Evolutionary conservation across 2,888 invertebrate genomes (phyloP).

Genomic region (Cremastobaeus sp.): DNA sequence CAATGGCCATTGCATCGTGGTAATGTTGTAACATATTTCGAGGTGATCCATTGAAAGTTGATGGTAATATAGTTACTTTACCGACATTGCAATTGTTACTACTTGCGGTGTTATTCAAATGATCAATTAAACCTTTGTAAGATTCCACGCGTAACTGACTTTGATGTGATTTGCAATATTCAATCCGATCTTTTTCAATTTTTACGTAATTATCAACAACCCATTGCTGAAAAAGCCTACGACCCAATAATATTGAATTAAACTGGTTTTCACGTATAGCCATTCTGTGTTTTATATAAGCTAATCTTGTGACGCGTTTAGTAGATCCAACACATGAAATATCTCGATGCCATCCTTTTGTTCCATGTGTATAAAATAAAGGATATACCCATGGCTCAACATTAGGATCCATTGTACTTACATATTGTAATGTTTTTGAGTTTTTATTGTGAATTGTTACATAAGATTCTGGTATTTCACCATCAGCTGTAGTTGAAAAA

Average conservation of each 20-base stretch:
- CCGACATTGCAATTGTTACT: conserved; percentile 3
- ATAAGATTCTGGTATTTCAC: conserved; percentile 62
- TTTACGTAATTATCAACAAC: too few species aligned
- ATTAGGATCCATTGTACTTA: too few species aligned
- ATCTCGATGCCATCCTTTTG: conserved; percentile 51
- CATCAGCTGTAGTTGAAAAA: conserved; percentile 47
- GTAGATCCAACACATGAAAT: conserved; percentile 2
- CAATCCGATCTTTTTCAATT: too few species aligned
- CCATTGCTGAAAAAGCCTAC: too few species aligned
- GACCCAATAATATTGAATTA: conserved; percentile 26
- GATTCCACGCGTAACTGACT: conserved; percentile 34
- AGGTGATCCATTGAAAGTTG: conserved; percentile 23
- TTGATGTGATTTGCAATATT: conserved; percentile 27
- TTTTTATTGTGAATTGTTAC: conserved; percentile 53
- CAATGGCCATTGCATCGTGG: conserved; percentile 61
- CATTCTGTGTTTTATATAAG: conserved; percentile 22
- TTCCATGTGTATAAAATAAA: too few species aligned
- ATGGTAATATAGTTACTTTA: conserved; percentile 12
- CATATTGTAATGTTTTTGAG: too few species aligned
- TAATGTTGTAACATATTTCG: too few species aligned
- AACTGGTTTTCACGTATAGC: conserved; percentile 27
- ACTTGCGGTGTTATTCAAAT: conserved; percentile 13
- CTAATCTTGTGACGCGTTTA: conserved; percentile 7
- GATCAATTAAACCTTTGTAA: conserved; percentile 41
- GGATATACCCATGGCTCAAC: too few species aligned